These are phyloP conservation scores for Sylvilagus bachmani DNA, from an alignment of 2,113 vertebrate genomes.

Conservation along the genomic window DNA sequence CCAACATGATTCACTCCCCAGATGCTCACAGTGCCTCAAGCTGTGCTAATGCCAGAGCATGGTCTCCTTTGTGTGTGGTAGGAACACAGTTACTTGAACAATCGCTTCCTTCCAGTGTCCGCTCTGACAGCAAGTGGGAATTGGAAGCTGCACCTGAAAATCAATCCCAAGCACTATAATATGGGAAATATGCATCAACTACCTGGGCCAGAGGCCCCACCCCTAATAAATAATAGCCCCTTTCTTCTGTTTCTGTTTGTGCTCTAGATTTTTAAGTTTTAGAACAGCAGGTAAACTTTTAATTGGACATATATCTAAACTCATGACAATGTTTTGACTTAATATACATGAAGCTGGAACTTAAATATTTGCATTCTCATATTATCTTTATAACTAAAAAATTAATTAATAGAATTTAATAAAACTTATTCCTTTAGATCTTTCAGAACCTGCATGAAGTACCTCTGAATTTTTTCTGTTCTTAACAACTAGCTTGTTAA, in stretches of 20 bases:
- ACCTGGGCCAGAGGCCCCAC: no score
- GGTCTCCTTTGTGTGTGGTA: no score
- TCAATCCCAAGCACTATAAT: no score
- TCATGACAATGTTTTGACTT: constrained; percentile 33
- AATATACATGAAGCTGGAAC: neutral
- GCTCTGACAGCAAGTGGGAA: no score
- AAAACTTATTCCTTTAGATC: constrained; percentile 22
- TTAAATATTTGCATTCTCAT: constrained; percentile 57
- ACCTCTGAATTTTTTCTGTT: constrained; percentile 54
- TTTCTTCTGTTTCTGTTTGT: neutral
- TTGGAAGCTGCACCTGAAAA: no score
- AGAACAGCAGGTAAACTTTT: neutral
- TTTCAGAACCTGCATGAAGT: constrained; percentile 38
- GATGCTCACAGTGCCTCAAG: no score
- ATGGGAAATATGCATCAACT: no score
- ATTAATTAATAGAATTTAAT: constrained; percentile 51
- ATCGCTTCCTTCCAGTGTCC: no score
- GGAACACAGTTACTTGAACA: no score
- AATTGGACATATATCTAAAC: constrained; percentile 1
- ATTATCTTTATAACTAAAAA: constrained; percentile 43
- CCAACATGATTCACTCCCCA: no score
- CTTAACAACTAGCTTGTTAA: constrained; percentile 34
- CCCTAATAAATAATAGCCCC: neutral
- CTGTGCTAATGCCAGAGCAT: no score
- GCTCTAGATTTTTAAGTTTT: constrained; percentile 18